Base-by-base conservation (phyloP, 2,888 invertebrate genomes). In the Poecilus cupreus region DNA sequence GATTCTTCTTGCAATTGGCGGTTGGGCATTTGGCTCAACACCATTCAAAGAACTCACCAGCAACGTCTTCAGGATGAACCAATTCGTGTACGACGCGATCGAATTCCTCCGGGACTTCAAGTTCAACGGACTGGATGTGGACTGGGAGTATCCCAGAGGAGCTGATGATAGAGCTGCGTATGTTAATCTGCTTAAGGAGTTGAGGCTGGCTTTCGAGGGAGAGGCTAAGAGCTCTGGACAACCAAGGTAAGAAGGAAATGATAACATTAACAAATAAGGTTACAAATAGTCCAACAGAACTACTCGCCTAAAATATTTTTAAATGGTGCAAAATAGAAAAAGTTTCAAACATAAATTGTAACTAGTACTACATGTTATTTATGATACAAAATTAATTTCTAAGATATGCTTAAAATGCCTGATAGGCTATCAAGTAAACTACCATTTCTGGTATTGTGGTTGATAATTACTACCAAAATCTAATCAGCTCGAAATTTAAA, bases 11-110 rank as follows among this genome's bases (percentile, higher is more conserved):
- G 64, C 64, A 0, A 64, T 64, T 26, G 64, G 64, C 81, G 98
- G 98, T 18, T 98, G 98, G 98, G 97, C 97, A 0, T 98, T 98
- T 86, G 98, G 98, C 10, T 97, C 98, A 0, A 97, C 96, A 0
- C 97, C 97, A 2, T 97, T 97, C 92, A 97, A 96, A 90, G 97
- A 97, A 88, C 91, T 97, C 51, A 97, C 97, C 0, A 94, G 95
- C 82, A 97, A 96, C 87, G 95, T 96, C 3, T 97, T 96, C 92
- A 93, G 97, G 60, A 97, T 97, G 96, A 97, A 97, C 88, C 96
- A 97, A 87, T 98, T 98, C 87, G 97, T 97, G 2, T 98, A 97
- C 87, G 96, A 97, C 88, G 96, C 97, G 16, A 97, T 97, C 82
- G 97, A 98, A 85, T 97, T 97, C 90, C 91, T 98, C 74, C 91